A percentile compares a stretch with the other conserved stretches of the same genome.
phyloP scores from a whole-genome alignment of 2,888 invertebrate species.

The Suillia variegata region DNA sequence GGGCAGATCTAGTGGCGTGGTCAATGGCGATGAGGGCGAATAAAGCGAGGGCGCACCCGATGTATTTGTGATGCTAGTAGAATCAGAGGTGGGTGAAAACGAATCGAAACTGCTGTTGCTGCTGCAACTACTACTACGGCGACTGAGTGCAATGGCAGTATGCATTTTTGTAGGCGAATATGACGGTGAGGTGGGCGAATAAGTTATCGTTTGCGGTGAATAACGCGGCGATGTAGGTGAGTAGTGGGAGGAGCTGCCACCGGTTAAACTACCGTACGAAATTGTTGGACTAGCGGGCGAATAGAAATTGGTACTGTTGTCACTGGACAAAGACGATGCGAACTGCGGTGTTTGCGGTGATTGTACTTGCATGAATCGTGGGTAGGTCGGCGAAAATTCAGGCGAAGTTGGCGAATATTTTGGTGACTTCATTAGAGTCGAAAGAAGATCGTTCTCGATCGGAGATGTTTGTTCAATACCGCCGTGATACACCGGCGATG shows the following conservation, averaged over 20 bases:
- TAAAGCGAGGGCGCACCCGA: no score
- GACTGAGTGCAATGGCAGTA: not conserved
- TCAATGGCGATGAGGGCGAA: constrained; percentile 71
- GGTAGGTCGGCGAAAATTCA: constrained; percentile 66
- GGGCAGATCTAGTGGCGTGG: constrained; percentile 72
- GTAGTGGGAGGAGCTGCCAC: constrained; percentile 69
- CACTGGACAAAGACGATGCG: no score
- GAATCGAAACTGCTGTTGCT: constrained; percentile 48
- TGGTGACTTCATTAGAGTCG: constrained; percentile 28
- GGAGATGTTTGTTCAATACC: not conserved
- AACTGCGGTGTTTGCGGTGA: constrained; percentile 19
- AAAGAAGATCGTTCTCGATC: constrained; percentile 17
- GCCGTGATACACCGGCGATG: constrained; percentile 41
- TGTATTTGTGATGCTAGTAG: constrained; percentile 16
- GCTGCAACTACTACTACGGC: not conserved
- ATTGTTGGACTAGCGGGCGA: constrained; percentile 70
- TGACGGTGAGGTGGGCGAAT: constrained; percentile 73
- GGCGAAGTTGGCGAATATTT: constrained; percentile 74
- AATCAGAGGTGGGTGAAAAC: constrained; percentile 12
- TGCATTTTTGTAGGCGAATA: constrained; percentile 24
- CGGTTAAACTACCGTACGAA: constrained; percentile 73
- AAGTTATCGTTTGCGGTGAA: constrained; percentile 69
- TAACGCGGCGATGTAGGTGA: constrained; percentile 71
- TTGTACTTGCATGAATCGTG: constrained; percentile 56
- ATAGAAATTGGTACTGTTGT: constrained; percentile 67